Conservation (phyloP, 1,140 invertebrate species). For the Wasmannia auropunctata region DNA sequence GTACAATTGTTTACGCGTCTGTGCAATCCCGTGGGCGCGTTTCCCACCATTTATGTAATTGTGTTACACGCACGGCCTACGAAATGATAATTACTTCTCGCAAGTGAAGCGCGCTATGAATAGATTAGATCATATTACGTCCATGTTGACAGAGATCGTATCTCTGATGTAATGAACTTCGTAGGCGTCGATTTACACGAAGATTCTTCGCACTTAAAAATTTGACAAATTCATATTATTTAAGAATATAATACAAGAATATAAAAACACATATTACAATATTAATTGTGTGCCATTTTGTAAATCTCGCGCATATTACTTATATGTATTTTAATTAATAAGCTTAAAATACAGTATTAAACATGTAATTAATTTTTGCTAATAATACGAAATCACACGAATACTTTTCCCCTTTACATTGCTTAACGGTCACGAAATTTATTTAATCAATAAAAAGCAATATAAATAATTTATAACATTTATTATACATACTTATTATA, state of each 20-base stretch:
- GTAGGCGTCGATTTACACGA: not conserved
- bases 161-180: slow-evolving; percentile 9
- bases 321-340: not conserved
- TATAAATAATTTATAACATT: not conserved
- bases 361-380: not conserved
- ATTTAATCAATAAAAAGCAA: not conserved
- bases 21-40: slow-evolving; percentile 19
- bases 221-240: not conserved
- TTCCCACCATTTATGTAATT: slow-evolving; percentile 46
- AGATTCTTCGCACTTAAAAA: not conserved
- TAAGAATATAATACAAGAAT: not conserved
- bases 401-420: not conserved
- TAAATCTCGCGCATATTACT: not conserved
- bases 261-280: not conserved
- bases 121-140: slow-evolving; percentile 12
- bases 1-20: slow-evolving; percentile 31
- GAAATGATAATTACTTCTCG: slow-evolving; percentile 51
- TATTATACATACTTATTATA: not conserved
- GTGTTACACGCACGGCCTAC: slow-evolving; percentile 24
- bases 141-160: slow-evolving; percentile 19
- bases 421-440: not conserved
- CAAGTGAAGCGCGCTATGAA: not conserved
- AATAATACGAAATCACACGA: not conserved
- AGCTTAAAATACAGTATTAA: not conserved
- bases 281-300: not conserved